A percentile compares a stretch with the other conserved stretches of the same genome.
phyloP scores from a whole-genome alignment of 2,888 invertebrate genomes.

The Apodemia hepburni region DNA sequence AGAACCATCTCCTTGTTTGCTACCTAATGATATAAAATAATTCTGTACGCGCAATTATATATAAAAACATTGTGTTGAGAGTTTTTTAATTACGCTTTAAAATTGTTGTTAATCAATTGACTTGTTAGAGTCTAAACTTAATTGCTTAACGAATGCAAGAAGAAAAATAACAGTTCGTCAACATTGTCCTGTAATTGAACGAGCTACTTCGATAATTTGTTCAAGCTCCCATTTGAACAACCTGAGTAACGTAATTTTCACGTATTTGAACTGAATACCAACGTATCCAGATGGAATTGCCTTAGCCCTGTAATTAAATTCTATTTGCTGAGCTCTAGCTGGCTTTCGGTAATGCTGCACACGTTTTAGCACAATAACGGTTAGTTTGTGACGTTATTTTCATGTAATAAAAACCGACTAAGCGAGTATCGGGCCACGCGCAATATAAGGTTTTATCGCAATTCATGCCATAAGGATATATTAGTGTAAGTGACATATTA shows the following conservation, averaged over 20 bases:
- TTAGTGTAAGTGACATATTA: too few relatives aligned
- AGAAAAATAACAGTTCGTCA: constrained; percentile 6
- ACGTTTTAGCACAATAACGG: constrained; percentile 10
- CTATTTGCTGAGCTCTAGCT: constrained; percentile 10
- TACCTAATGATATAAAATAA: too few relatives aligned
- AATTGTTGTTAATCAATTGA: background rate
- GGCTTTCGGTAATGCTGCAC: constrained; percentile 3
- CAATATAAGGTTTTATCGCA: background rate
- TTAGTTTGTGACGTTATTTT: constrained; percentile 5
- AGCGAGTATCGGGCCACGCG: background rate
- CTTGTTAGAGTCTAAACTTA: background rate
- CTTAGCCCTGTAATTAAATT: constrained; percentile 14
- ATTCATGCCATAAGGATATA: too few relatives aligned
- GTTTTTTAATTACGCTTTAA: background rate
- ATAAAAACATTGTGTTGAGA: too few relatives aligned
- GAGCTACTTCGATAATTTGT: constrained; percentile 5
- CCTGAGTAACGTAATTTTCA: constrained; percentile 14
- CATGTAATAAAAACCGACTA: background rate
- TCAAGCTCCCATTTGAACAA: constrained; percentile 8
- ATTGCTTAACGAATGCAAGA: background rate
- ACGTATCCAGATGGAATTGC: constrained; percentile 14
- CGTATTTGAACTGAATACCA: constrained; percentile 13
- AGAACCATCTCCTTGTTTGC: too few relatives aligned
- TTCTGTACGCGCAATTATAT: too few relatives aligned
- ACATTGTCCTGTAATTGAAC: constrained; percentile 8